Conservation (phyloP, 1,140 invertebrate species). For the Drosophila sturtevanti region DNA sequence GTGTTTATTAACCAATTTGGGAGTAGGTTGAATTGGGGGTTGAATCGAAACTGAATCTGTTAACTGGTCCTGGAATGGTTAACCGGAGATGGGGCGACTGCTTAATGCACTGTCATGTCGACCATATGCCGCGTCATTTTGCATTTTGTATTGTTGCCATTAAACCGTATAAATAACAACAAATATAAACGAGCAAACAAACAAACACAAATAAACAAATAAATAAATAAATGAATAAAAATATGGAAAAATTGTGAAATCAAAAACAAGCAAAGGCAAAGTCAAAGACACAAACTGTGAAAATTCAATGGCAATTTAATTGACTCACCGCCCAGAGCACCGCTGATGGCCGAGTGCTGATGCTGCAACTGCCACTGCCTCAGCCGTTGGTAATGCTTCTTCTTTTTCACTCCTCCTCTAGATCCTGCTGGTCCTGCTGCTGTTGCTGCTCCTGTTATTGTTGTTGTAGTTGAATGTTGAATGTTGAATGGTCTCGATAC, state of each 20-base stretch:
- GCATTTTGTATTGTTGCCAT: conserved; percentile 61
- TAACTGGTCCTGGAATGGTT: neutral
- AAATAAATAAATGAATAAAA: conserved; percentile 39
- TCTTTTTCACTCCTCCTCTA: no score
- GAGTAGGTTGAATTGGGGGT: neutral
- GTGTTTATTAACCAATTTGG: conserved; percentile 36
- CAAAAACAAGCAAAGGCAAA: conserved; percentile 39
- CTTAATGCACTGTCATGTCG: conserved; percentile 70
- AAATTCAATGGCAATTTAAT: conserved; percentile 61
- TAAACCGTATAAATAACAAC: conserved; percentile 71
- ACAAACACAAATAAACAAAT: conserved; percentile 27
- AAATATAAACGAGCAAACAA: conserved; percentile 50
- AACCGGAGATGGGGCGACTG: conserved; percentile 18
- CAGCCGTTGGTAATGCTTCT: no score
- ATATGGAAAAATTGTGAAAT: conserved; percentile 38
- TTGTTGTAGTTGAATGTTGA: neutral
- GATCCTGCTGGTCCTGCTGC: neutral
- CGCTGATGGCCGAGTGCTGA: neutral
- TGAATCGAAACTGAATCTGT: neutral
- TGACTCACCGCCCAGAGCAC: conserved; percentile 34
- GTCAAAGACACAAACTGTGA: conserved; percentile 47
- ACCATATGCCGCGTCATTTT: conserved; percentile 37
- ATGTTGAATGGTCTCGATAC: conserved; percentile 13
- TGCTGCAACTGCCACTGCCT: neutral
- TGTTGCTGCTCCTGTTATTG: neutral